Evolutionary conservation across 2,888 invertebrate species (phyloP).

Genomic region (Oegoconia quadripuncta): DNA sequence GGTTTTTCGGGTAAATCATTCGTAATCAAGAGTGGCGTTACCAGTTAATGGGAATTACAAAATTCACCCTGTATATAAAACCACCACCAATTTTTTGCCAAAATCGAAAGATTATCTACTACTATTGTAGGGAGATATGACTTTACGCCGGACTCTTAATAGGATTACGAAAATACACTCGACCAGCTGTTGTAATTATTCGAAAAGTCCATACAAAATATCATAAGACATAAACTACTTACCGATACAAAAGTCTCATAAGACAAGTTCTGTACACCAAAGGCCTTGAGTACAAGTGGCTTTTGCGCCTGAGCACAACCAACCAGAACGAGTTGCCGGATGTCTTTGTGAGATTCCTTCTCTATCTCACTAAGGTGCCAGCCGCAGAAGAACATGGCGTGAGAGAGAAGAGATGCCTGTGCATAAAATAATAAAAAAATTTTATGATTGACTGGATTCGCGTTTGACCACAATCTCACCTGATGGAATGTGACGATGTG

Average conservation of each 20-base stretch:
- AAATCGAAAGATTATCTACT: no score
- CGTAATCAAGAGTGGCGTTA: no score
- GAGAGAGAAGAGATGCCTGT: conserved; percentile 59
- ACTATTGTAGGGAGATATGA: no score
- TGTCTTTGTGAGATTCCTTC: conserved; percentile 37
- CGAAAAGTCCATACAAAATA: no score
- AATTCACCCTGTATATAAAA: no score
- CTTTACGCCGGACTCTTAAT: no score
- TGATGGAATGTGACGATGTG: no score
- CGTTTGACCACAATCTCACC: no score
- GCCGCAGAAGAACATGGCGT: conserved; percentile 60
- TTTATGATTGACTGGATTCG: no score
- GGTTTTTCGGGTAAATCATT: no score
- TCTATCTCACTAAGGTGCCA: conserved; percentile 53
- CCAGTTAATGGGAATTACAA: no score
- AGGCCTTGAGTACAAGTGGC: conserved; percentile 66
- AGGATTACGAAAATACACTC: background rate
- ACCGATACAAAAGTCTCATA: conserved; percentile 67
- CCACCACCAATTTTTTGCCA: no score
- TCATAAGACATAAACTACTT: conserved; percentile 22
- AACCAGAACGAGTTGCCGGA: conserved; percentile 53
- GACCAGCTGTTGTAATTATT: background rate
- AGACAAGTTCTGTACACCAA: conserved; percentile 64
- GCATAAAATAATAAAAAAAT: conserved; percentile 1
- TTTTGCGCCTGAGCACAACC: conserved; percentile 67